Evolutionary conservation across 2,888 invertebrate species (phyloP), one percentile per base, ranked within the genome.

Genomic region (Trilocha varians): DNA sequence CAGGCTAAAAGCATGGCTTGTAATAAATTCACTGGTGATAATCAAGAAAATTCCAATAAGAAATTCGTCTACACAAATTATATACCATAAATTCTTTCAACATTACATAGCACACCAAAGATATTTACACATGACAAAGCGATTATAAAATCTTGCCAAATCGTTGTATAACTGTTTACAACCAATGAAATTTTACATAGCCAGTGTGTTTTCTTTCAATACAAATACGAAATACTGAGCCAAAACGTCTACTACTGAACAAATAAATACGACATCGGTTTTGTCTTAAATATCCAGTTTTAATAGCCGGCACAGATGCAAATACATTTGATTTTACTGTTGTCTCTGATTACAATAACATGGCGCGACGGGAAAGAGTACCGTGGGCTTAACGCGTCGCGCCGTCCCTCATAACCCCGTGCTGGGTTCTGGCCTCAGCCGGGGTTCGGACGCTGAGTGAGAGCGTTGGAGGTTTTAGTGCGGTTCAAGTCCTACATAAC

Each of bases 171-270:
- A 54, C 40, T 45, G 37, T 48, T 50, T 41, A 44, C 49, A 41
- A 49, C 32, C 35, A 15, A 41, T 42, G 45, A 18, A 41, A 38
- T 46, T 49, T 45, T 39, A 45, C 34, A 32, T 40, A 37, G 40
- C 41, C 34, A 36, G 39, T 46, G 40, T 53, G 46, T 58, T 58
- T 55, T 53, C 51, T 54, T 52, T 52, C 56, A 52, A 48, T 47
- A 53, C 49, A 52, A 50, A 57, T 48, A 45, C 55, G 44, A 44
- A 41, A 48, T 42, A 45, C 41, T 43, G 48, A 48, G 52, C 51
- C 53, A 52, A 51, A 37, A 33, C 37, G 39, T 41, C 47, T 46
- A 49, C 48, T 44, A 34, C 42, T 43, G 47, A 39, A 39, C 42
- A 50, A 50, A 55, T 47, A 57, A 52, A 49, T 47, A 46, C 40